Base-by-base conservation (phyloP, 1,140 invertebrate genomes). In the Popillia japonica region DNA sequence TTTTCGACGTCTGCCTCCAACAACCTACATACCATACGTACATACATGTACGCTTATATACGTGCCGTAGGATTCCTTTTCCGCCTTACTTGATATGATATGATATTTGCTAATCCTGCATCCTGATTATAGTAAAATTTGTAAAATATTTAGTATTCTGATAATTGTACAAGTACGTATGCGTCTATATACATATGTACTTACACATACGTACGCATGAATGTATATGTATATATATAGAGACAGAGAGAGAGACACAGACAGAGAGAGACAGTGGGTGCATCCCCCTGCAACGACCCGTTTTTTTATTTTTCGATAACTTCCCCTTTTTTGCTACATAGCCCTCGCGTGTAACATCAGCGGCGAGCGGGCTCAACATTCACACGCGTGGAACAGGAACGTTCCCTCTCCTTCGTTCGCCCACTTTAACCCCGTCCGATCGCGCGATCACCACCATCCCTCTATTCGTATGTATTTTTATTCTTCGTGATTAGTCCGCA, bases 401-500 rank as follows among this genome's bases (percentile, higher is more conserved):
- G 48, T 55, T n/a, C 48, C 14, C 48, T 6, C 48, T 55, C 14
- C 48, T 55, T 55, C 48, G 14, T 48, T 72, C 78, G 75, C 72
- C 73, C 64, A 23, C 64, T 61, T 41, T 41, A n/a, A 11, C 48
- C 78, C 78, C 59, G 59, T 55, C 9, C 68, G n/a, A 17, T 27
- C 17, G 22, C 11, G 20, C 23, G 79, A 68, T 74, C 42, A 77
- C 78, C 79, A 59, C 75, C 81, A 81, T 82, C 82, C 82, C 81
- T 83, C 80, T 80, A 79, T 79, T 79, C 84, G 82, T 78, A 17
- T 55, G 74, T 76, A 76, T 85, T 80, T 85, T 84, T 84, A 84
- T 84, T 85, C 84, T 85, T 85, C 84, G 84, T 85, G 84, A 85
- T 85, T 85, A 85, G 83, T 84, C 83, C 83, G 81, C 81, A 83